phyloP scores from a whole-genome alignment of 1,140 invertebrate genomes.

The Drosophila varians region DNA sequence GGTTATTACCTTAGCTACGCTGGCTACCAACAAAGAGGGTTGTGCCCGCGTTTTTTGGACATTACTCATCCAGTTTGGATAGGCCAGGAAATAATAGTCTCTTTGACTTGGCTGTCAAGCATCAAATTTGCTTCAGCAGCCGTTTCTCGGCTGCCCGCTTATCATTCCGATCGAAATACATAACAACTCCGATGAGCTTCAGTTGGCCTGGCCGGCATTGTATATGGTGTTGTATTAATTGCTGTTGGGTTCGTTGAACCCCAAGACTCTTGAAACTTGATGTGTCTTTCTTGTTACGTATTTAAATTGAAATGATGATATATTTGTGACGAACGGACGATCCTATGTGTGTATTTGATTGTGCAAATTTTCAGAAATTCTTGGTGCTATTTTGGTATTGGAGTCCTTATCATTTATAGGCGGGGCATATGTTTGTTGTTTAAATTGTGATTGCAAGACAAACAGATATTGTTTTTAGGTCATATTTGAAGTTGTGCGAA shows the following conservation, averaged over 20 bases:
- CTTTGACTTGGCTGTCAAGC: conserved; percentile 14
- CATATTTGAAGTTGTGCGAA: too few relatives aligned
- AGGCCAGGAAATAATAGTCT: conserved; percentile 51
- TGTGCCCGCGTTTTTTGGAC: conserved; percentile 54
- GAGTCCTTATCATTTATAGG: conserved; percentile 16
- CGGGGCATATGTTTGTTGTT: not conserved
- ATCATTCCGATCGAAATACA: conserved; percentile 44
- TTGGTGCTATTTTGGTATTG: conserved; percentile 22
- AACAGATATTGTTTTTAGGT: not conserved
- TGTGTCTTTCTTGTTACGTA: conserved; percentile 44
- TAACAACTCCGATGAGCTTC: conserved; percentile 23
- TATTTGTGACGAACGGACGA: conserved; percentile 3
- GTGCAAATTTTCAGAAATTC: conserved; percentile 20
- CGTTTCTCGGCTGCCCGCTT: conserved; percentile 3
- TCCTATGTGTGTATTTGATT: conserved; percentile 1
- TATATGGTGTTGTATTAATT: conserved; percentile 35
- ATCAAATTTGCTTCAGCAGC: conserved; percentile 10
- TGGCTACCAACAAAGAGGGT: conserved; percentile 33
- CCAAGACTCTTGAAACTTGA: conserved; percentile 42
- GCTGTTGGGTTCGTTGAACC: conserved; percentile 45
- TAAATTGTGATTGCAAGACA: not conserved
- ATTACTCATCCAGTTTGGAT: conserved; percentile 69
- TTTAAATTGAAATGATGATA: conserved; percentile 44
- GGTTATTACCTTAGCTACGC: conserved; percentile 16
- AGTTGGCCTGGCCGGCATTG: conserved; percentile 13